Evolutionary conservation across 2,797 vertebrate species (phyloP).

Genomic region (Melanotaenia pygmaea): DNA sequence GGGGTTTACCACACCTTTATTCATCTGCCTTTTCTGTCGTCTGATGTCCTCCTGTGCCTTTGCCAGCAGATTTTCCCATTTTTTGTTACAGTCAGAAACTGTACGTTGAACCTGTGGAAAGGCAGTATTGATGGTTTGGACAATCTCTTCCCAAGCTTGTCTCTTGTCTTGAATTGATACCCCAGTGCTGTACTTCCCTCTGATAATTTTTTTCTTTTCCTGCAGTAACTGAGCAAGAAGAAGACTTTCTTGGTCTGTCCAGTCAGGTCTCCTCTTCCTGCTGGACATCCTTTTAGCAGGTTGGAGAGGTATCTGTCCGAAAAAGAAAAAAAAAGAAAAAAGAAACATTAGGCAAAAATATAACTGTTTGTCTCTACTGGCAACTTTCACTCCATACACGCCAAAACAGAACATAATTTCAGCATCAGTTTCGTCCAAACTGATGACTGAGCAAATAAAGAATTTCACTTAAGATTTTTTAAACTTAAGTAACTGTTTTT

Average conservation of each 20-base stretch:
- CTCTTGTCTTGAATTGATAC: constrained; percentile 63
- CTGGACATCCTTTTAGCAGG: constrained; percentile 50
- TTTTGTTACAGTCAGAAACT: constrained; percentile 71
- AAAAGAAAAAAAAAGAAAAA: neutral
- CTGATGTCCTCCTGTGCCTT: constrained; percentile 71
- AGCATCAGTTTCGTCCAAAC: neutral
- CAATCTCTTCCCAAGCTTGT: constrained; percentile 67
- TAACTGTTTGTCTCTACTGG: no score
- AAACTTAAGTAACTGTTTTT: constrained; percentile 47
- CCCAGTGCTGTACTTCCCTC: constrained; percentile 61
- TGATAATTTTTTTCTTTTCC: constrained; percentile 58
- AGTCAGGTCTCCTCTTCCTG: constrained; percentile 69
- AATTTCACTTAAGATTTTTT: constrained; percentile 38
- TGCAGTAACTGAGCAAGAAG: constrained; percentile 66
- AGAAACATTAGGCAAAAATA: neutral
- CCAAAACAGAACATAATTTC: no score
- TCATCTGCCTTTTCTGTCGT: constrained; percentile 52
- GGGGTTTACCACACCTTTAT: constrained; percentile 37
- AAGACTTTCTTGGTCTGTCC: constrained; percentile 71
- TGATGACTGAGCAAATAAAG: neutral
- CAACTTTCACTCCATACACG: no score
- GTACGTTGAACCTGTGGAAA: constrained; percentile 66
- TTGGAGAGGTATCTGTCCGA: constrained; percentile 44
- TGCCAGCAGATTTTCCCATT: constrained; percentile 73
- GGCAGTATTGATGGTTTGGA: constrained; percentile 57